Percentiles rank a stretch among this genome's conserved stretches.
phyloP scores from a whole-genome alignment of 2,113 vertebrate species.

The Oophaga pumilio region DNA sequence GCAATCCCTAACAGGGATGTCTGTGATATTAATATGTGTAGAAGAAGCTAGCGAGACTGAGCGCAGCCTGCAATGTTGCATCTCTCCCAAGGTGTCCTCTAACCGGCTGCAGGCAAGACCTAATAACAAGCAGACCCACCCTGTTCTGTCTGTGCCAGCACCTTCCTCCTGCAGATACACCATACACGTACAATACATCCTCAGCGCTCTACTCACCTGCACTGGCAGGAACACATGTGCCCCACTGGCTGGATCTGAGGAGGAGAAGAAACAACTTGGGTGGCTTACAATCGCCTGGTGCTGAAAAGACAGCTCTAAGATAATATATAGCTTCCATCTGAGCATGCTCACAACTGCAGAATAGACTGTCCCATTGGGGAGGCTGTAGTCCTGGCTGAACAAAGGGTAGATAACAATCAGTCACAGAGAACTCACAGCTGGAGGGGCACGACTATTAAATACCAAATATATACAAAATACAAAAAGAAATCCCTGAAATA shows the following conservation, averaged over 20 bases:
- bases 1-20: conserved; percentile 7
- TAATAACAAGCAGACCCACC: conserved; percentile 30
- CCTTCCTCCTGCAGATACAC: neutral
- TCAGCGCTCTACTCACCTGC: neutral
- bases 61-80: conserved; percentile 11
- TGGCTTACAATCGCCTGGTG: conserved; percentile 58
- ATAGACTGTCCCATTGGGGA: conserved; percentile 41
- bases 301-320: conserved; percentile 67
- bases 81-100: conserved; percentile 55
- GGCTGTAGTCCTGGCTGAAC: conserved; percentile 46
- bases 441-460: neutral
- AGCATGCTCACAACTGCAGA: conserved; percentile 59
- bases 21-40: neutral
- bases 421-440: conserved; percentile 20
- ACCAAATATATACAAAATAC: neutral
- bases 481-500: neutral
- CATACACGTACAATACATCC: neutral
- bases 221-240: conserved; percentile 39
- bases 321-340: neutral
- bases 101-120: conserved; percentile 33
- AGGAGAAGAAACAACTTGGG: neutral
- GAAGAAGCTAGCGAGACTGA: neutral
- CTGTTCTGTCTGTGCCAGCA: conserved; percentile 1
- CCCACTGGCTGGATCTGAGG: neutral
- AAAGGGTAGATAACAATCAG: conserved; percentile 36